These are phyloP conservation scores for Cervus canadensis DNA, from an alignment of 2,113 vertebrate species.

Conservation along the genomic window DNA sequence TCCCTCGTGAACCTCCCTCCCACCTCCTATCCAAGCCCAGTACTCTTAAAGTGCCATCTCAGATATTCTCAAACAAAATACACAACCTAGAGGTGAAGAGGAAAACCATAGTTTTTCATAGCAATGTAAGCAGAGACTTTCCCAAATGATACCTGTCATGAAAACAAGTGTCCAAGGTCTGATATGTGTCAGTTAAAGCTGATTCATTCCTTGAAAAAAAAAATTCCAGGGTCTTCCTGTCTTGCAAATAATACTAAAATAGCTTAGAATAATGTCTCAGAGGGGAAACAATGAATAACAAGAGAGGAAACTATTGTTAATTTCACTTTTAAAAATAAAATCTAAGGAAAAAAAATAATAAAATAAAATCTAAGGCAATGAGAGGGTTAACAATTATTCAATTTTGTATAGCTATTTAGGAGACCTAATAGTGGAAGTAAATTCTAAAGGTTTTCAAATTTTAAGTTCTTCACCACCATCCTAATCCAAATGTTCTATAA, in stretches of 20 bases:
- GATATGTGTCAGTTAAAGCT: not conserved
- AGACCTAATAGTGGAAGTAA: not conserved
- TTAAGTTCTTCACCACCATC: not conserved
- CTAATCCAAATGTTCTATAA: not conserved
- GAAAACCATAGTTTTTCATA: constrained; percentile 3
- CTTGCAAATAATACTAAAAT: constrained; percentile 29
- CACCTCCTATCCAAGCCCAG: not conserved
- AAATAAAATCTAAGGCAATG: not conserved
- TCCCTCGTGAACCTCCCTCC: not conserved
- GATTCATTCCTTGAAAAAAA: constrained; percentile 20
- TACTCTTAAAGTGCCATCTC: not conserved
- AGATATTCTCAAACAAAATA: constrained; percentile 21
- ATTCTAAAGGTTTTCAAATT: not conserved
- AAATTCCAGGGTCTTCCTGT: not conserved
- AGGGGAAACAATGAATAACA: not conserved
- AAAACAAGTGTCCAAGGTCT: not conserved
- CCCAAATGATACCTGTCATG: constrained; percentile 22
- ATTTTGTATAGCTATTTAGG: not conserved
- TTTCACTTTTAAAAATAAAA: not conserved
- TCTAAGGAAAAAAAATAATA: not conserved
- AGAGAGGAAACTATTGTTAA: not conserved
- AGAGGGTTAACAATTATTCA: not conserved
- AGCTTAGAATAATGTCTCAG: not conserved
- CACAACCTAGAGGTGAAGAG: not conserved
- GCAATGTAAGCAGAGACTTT: not conserved